Evolutionary conservation across 2,113 vertebrate genomes (phyloP), one percentile per base, ranked within the genome.

Genomic region (Lepidothrix coronata): DNA sequence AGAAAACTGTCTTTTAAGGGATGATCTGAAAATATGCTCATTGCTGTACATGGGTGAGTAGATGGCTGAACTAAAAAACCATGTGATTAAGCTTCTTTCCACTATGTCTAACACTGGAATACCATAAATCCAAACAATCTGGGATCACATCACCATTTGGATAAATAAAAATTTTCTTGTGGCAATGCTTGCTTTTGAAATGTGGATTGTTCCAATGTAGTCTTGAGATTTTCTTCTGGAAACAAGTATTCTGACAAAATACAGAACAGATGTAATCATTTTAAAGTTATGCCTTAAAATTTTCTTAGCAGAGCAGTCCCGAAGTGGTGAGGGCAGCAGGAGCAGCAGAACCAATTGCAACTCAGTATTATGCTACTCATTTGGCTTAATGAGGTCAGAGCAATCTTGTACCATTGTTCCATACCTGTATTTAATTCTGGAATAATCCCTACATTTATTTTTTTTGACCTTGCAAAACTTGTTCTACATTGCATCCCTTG

Each of bases 51-150:
- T 15, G 13, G 14, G 1, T 75, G 21, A 81, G 7, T 24, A 65
- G 37, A 72, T 25, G 62, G 22, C 8, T 85, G 62, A 78, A 30
- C 5, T 24, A 68, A 84, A 70, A 52, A 2, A 0, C 0, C 1
- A 10, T 20, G 14, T 59, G 14, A 79, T 86, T 65, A 49, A 70
- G 3, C 25, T 94, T 90, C 44, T 83, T 46, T 91, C 20, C 27
- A 28, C 21, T 72, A 11, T 22, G 5, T 6, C 23, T 72, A 18
- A 71, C 11, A 63, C 39, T 72, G 39, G 33, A 78, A 63, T 8
- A 52, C n/a, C 13, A 24, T 19, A 79, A 88, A 61, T 59, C 8
- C 11, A 83, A 52, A 63, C 4, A 48, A 22, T n/a, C 22, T 68
- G 30, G 12, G 27, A 65, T 24, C 1, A 1, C 10, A 73, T 49